phyloP scores from a whole-genome alignment of 2,797 vertebrate species.

The Natrix natrix region DNA sequence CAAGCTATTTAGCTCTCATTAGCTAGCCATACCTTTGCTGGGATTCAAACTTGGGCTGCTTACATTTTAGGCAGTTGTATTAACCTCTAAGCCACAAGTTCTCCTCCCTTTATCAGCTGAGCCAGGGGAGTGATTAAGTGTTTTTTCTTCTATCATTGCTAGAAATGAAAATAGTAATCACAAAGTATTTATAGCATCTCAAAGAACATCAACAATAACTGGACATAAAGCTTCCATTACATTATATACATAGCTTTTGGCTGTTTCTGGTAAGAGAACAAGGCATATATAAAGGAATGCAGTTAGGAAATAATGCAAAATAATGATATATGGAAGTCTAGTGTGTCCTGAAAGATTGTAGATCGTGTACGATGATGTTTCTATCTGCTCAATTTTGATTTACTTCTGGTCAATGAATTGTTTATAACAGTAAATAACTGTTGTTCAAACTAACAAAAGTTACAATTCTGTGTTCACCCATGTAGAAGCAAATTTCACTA shows the following conservation, averaged over 20 bases:
- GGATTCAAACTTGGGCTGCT: too few relatives aligned
- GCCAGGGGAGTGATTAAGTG: too few relatives aligned
- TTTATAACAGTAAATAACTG: not conserved
- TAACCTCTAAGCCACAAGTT: too few relatives aligned
- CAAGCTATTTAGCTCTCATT: too few relatives aligned
- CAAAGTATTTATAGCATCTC: too few relatives aligned
- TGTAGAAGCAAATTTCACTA: not conserved
- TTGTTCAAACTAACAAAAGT: not conserved
- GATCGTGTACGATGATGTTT: not conserved
- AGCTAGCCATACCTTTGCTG: too few relatives aligned
- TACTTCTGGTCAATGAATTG: not conserved
- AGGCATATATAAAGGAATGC: not conserved
- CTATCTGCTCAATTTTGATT: not conserved
- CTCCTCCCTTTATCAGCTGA: too few relatives aligned
- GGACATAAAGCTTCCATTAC: not conserved
- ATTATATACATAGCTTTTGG: not conserved
- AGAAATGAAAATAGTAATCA: constrained; percentile 27
- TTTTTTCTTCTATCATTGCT: not conserved
- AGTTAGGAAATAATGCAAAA: not conserved
- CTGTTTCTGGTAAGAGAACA: not conserved
- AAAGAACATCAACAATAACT: not conserved
- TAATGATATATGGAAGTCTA: not conserved
- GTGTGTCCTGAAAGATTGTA: not conserved
- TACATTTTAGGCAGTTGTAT: too few relatives aligned
- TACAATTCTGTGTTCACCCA: not conserved